These are phyloP conservation scores for Gymnoscopelus microlampas DNA, from an alignment of 2,797 vertebrate species.

Conservation along the genomic window DNA sequence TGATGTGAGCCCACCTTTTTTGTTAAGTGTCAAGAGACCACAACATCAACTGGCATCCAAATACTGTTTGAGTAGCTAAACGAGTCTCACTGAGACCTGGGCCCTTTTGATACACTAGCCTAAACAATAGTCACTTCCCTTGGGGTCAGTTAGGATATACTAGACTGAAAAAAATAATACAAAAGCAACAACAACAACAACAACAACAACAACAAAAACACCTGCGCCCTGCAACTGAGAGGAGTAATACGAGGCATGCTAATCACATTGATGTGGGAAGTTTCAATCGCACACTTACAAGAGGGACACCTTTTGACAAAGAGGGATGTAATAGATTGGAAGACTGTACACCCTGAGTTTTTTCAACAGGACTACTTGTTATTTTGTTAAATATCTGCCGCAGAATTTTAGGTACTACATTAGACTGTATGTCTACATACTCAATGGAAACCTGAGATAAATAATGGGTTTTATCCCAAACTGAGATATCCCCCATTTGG, in stretches of 20 bases:
- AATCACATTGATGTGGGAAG: conserved; percentile 39
- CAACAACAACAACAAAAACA: conserved; percentile 32
- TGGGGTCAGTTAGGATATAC: conserved; percentile 43
- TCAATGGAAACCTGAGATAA: not conserved
- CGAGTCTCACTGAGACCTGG: conserved; percentile 59
- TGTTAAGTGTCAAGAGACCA: conserved; percentile 60
- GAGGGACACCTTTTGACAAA: not conserved
- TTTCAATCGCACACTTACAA: conserved; percentile 26
- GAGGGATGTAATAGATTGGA: conserved; percentile 17
- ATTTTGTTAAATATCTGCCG: no score
- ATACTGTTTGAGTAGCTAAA: conserved; percentile 54
- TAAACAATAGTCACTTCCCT: conserved; percentile 59
- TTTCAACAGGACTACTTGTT: no score
- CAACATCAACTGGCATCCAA: conserved; percentile 61
- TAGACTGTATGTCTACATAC: not conserved
- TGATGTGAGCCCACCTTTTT: conserved; percentile 57
- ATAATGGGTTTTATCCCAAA: not conserved
- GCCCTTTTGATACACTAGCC: conserved; percentile 60
- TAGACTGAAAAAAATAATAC: conserved; percentile 24
- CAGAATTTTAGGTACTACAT: no score
- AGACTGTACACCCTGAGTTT: not conserved
- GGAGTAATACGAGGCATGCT: conserved; percentile 47
- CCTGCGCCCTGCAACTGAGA: conserved; percentile 55
- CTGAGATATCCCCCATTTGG: not conserved
- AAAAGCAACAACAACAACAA: no score